A percentile compares a stretch with the other conserved stretches of the same genome.
These are phyloP conservation scores for Myrmecobius fasciatus DNA, from an alignment of 2,113 vertebrate genomes.

Conservation along the genomic window DNA sequence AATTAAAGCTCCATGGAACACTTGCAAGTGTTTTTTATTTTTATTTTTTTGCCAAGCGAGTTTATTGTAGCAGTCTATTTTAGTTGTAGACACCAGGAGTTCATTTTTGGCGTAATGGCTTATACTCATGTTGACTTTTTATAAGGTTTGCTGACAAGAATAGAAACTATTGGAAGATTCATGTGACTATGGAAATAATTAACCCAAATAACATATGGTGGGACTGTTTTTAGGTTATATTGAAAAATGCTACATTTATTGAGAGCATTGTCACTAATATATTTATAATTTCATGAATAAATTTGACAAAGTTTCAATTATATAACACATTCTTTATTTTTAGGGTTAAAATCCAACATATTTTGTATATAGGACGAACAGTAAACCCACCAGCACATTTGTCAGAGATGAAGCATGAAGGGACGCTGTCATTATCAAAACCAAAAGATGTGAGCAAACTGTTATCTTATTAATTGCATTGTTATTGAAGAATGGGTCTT, in stretches of 20 bases:
- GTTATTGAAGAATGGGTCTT: background rate
- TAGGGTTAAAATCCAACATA: background rate
- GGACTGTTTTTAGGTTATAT: background rate
- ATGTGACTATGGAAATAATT: background rate
- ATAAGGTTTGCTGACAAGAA: background rate
- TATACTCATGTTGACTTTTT: background rate
- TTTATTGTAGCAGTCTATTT: background rate
- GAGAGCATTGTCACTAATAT: background rate
- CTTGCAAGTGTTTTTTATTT: background rate
- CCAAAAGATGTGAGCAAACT: background rate
- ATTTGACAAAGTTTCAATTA: background rate
- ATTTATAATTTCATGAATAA: background rate
- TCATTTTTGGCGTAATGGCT: background rate
- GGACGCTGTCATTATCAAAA: background rate
- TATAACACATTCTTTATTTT: background rate
- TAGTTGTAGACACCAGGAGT: background rate
- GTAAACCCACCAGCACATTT: background rate
- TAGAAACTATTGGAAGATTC: background rate
- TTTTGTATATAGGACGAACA: background rate
- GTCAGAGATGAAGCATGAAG: background rate
- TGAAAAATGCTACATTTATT: background rate
- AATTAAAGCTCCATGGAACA: background rate
- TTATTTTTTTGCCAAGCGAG: background rate
- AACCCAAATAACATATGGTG: background rate
- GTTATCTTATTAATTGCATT: background rate